Evolutionary conservation across 2,797 vertebrate species (phyloP).

Genomic region (Typhlichthys subterraneus): DNA sequence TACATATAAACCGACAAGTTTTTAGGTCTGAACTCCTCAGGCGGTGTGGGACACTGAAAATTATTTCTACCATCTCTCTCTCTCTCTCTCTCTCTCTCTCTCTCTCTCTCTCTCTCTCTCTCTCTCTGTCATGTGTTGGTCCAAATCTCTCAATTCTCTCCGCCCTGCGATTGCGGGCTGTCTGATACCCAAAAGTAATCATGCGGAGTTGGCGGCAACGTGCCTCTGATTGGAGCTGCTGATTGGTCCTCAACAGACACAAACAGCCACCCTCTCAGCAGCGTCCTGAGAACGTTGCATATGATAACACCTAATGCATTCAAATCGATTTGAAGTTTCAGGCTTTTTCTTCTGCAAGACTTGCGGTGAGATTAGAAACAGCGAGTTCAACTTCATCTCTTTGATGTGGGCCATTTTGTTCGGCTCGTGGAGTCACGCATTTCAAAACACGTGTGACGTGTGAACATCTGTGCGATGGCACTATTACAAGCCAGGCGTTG

Average conservation of each 20-base stretch:
- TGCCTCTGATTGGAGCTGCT: slow-evolving; percentile 13
- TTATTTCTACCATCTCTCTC: too few species aligned
- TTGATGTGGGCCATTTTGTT: too few species aligned
- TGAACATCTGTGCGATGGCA: too few species aligned
- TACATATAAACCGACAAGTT: slow-evolving; percentile 62
- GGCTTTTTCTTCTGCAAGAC: too few species aligned
- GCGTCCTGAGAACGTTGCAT: slow-evolving; percentile 1
- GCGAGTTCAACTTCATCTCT: too few species aligned
- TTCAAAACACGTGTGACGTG: too few species aligned
- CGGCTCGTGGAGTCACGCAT: too few species aligned
- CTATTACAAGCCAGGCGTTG: too few species aligned
- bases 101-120: neutral
- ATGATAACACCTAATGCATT: neutral
- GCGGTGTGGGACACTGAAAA: too few species aligned
- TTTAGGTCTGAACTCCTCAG: slow-evolving; percentile 47
- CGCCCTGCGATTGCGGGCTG: slow-evolving; percentile 22
- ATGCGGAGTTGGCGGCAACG: slow-evolving; percentile 23
- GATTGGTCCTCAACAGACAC: slow-evolving; percentile 21
- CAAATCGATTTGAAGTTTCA: neutral
- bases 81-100: neutral
- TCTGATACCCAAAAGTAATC: slow-evolving; percentile 33
- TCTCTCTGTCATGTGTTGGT: slow-evolving; percentile 27
- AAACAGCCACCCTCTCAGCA: slow-evolving; percentile 1
- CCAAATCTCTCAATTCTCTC: slow-evolving; percentile 24
- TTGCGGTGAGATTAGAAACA: too few species aligned